Conservation (phyloP, 64 coral and sea anemone genomes). For the Platygyra sinensis region DNA sequence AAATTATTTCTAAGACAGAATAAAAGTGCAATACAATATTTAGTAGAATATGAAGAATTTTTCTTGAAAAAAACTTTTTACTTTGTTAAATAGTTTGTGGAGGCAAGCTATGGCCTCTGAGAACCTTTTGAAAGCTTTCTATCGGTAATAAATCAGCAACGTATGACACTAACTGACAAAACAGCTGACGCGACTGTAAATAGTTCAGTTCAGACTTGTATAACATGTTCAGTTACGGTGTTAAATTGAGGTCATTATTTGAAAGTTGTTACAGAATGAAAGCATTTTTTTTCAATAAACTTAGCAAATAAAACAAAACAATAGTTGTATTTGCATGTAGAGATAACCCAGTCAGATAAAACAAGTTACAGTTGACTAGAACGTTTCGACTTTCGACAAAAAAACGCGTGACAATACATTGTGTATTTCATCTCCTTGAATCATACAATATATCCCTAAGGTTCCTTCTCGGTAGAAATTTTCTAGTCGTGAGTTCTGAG, state of each 20-base stretch:
- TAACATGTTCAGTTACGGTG: not conserved
- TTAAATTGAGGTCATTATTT: not conserved
- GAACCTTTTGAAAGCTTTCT: too few relatives aligned
- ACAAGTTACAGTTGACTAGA: not conserved
- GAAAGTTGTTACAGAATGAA: not conserved
- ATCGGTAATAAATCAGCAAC: too few relatives aligned
- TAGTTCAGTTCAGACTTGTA: not conserved
- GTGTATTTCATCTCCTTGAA: not conserved
- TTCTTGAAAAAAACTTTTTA: too few relatives aligned
- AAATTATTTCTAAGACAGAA: too few relatives aligned
- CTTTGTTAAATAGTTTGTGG: too few relatives aligned
- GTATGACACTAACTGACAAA: too few relatives aligned
- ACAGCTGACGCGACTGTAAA: not conserved
- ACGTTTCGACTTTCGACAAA: not conserved
- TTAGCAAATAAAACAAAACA: not conserved
- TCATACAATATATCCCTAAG: not conserved
- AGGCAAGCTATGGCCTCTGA: too few relatives aligned
- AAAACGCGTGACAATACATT: not conserved
- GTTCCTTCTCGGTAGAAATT: not conserved
- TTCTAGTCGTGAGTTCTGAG: not conserved
- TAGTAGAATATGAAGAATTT: too few relatives aligned
- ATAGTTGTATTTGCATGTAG: not conserved
- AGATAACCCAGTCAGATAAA: not conserved
- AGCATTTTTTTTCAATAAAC: not conserved
- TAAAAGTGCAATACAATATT: too few relatives aligned